Percentiles rank a stretch among this genome's conserved stretches.
Evolutionary conservation across 2,888 invertebrate genomes (phyloP).

Genomic region (Acronicta leporina): DNA sequence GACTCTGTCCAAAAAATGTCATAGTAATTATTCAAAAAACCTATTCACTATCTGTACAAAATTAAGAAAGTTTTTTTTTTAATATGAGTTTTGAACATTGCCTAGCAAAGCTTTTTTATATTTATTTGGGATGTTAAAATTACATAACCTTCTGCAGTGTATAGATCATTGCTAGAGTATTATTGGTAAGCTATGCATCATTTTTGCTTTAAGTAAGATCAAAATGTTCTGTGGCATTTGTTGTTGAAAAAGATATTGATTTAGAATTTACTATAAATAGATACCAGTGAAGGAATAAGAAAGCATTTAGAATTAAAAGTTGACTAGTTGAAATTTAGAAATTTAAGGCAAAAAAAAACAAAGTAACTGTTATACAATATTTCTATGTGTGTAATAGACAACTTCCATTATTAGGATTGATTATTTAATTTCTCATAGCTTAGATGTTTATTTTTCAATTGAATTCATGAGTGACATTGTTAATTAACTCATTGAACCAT

Average conservation of each 20-base stretch:
- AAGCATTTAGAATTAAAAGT: constrained; percentile 44
- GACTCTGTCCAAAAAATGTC: constrained; percentile 6
- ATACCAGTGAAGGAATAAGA: constrained; percentile 54
- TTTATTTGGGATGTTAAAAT: constrained; percentile 39
- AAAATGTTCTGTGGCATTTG: constrained; percentile 51
- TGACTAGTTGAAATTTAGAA: constrained; percentile 25
- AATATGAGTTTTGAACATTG: too few species aligned
- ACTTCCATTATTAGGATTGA: constrained; percentile 13
- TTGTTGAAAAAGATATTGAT: constrained; percentile 54
- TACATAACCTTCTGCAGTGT: constrained; percentile 54
- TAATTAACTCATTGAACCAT: constrained; percentile 15
- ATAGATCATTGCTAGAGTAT: constrained; percentile 69
- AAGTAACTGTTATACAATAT: not conserved
- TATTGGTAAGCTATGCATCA: constrained; percentile 59
- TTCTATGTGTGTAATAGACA: constrained; percentile 10
- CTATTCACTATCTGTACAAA: too few species aligned
- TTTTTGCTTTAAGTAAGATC: constrained; percentile 61
- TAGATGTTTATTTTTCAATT: not conserved
- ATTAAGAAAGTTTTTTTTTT: too few species aligned
- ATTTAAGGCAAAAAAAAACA: constrained; percentile 31
- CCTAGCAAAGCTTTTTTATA: not conserved
- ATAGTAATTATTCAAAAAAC: too few species aligned
- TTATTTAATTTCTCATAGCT: constrained; percentile 3
- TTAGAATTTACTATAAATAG: constrained; percentile 47
- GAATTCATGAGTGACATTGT: constrained; percentile 5